Base-by-base conservation (phyloP, 1,140 invertebrate species). In the Panagrolaimus sp. region DNA sequence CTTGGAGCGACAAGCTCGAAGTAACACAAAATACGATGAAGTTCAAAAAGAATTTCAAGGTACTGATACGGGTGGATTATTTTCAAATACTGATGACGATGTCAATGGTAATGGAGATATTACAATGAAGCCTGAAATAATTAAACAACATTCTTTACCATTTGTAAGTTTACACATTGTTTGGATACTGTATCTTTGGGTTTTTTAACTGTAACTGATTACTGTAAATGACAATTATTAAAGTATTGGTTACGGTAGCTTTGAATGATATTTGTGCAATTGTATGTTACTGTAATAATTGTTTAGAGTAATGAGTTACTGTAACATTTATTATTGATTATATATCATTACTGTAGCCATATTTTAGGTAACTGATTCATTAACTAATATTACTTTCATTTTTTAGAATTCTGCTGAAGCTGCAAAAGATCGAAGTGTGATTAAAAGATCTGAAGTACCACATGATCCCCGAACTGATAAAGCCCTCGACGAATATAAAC, bases 151-250 rank as follows among this genome's bases (percentile, higher is more conserved):
- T 26, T 58, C 52, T 12, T 21, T 58, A 21, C 21, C 21, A 12
- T 58, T 58, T 58, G 52, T 58, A 58, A 58, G 52, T 58, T 58
- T 52, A n/a, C n/a, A n/a, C n/a, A n/a, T n/a, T n/a, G n/a, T n/a
- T n/a, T n/a, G n/a, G n/a, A n/a, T n/a, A n/a, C n/a, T n/a, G n/a
- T n/a, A n/a, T n/a, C n/a, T n/a, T n/a, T n/a, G n/a, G n/a, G n/a
- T n/a, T n/a, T n/a, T n/a, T n/a, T n/a, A n/a, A n/a, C n/a, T n/a
- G n/a, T n/a, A n/a, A n/a, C n/a, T n/a, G n/a, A n/a, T n/a, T n/a
- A n/a, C n/a, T n/a, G n/a, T n/a, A n/a, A n/a, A n/a, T n/a, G n/a
- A n/a, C n/a, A n/a, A n/a, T n/a, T n/a, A n/a, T n/a, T n/a, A n/a
- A n/a, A n/a, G n/a, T n/a, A n/a, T n/a, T n/a, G n/a, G n/a, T n/a